A percentile compares a stretch with the other conserved stretches of the same genome.
These are phyloP conservation scores for Scaptomyza pallida DNA, from an alignment of 1,140 invertebrate species.

Conservation along the genomic window DNA sequence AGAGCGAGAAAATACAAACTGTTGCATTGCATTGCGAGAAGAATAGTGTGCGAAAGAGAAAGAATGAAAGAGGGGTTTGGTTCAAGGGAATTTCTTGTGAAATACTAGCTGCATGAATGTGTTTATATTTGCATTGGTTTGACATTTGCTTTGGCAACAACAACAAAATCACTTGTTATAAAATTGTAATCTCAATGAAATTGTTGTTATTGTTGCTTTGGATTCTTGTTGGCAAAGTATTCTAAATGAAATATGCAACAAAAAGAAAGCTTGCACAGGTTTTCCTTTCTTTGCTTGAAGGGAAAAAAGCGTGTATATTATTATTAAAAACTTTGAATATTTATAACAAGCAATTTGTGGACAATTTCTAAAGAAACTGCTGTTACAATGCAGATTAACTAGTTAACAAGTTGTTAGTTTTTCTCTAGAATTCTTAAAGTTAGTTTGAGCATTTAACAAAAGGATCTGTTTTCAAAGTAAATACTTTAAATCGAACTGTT, in stretches of 20 bases:
- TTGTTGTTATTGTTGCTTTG: neutral
- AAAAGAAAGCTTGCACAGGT: neutral
- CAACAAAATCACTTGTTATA: slow-evolving; percentile 2
- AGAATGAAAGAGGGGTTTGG: neutral
- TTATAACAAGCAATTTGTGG: neutral
- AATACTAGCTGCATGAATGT: neutral
- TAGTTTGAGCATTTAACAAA: no score
- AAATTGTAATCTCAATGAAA: slow-evolving; percentile 11
- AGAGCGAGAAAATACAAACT: slow-evolving; percentile 28
- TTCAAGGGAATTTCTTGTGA: slow-evolving; percentile 5
- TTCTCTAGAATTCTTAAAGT: no score
- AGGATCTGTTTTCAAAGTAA: no score
- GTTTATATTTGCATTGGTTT: neutral
- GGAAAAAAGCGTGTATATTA: no score
- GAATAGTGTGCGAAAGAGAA: no score
- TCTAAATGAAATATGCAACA: neutral
- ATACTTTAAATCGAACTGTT: no score
- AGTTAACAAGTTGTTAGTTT: no score
- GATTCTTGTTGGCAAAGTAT: neutral
- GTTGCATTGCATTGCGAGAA: slow-evolving; percentile 41
- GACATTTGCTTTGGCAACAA: neutral
- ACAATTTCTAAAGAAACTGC: neutral
- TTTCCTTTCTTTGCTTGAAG: neutral
- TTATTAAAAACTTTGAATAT: neutral
- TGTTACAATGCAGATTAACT: no score